phyloP scores from a whole-genome alignment of 2,113 vertebrate species.

The Pantherophis guttatus region DNA sequence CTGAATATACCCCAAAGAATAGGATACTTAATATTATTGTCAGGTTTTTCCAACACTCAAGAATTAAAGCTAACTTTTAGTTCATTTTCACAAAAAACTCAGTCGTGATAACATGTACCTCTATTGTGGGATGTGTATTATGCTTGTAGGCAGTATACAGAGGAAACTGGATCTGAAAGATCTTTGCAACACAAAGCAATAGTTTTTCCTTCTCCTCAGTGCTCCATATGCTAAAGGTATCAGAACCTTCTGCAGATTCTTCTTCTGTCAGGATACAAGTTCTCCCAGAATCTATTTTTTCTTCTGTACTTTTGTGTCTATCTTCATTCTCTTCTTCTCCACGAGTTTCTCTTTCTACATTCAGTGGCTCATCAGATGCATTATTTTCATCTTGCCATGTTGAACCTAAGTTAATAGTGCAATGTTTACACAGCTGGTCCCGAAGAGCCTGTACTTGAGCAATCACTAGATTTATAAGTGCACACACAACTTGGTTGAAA shows the following conservation, averaged over 20 bases:
- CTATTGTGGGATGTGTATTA: conserved; percentile 98
- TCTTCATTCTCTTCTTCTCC: conserved; percentile 79
- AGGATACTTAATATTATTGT: background rate
- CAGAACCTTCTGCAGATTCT: conserved; percentile 69
- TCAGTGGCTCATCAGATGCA: conserved; percentile 84
- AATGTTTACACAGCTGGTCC: conserved; percentile 81
- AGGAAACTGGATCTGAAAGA: conserved; percentile 99
- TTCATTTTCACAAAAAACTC: background rate
- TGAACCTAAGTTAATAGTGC: conserved; percentile 72
- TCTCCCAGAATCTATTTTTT: conserved; percentile 63
- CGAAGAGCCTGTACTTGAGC: conserved; percentile 87
- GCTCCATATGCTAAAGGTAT: conserved; percentile 87
- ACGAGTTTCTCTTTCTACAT: conserved; percentile 87
- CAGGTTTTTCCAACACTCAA: background rate
- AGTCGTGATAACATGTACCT: conserved; percentile 76
- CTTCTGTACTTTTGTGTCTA: conserved; percentile 67
- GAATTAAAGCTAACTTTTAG: background rate
- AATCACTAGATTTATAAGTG: conserved; percentile 98
- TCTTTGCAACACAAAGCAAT: conserved; percentile 96
- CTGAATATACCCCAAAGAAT: background rate
- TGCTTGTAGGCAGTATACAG: conserved; percentile 99
- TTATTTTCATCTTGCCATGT: conserved; percentile 80
- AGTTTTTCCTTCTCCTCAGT: conserved; percentile 98
- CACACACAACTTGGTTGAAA: conserved; percentile 98
- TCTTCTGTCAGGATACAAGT: conserved; percentile 69